Conservation (phyloP, 2,113 vertebrate species). For the Phodopus roborovskii region DNA sequence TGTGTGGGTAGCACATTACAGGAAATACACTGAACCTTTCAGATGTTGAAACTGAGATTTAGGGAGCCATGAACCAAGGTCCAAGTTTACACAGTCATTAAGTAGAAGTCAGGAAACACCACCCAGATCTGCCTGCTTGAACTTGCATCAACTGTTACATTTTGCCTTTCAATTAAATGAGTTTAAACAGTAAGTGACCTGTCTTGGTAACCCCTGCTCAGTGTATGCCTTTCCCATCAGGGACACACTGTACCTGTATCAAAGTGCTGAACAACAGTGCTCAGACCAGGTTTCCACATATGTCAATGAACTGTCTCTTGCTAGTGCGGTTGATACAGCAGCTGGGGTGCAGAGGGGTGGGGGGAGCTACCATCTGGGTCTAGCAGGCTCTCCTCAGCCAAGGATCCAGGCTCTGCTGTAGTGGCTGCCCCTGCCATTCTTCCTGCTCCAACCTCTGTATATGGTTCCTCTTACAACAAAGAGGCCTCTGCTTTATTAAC, state of each 20-base stretch:
- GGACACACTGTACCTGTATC: background rate
- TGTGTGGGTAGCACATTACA: background rate
- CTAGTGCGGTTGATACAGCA: background rate
- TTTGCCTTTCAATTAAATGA: constrained; percentile 19
- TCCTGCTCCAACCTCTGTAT: background rate
- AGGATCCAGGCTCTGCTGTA: background rate
- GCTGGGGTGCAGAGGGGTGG: background rate
- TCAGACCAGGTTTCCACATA: background rate
- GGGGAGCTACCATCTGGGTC: no score
- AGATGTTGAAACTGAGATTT: background rate
- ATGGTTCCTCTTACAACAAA: background rate
- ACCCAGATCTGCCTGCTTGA: background rate
- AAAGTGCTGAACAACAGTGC: background rate
- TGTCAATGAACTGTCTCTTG: background rate
- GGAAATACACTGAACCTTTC: background rate
- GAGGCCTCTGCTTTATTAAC: background rate
- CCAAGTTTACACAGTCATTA: background rate
- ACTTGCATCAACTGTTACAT: background rate
- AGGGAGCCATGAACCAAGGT: background rate
- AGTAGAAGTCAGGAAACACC: background rate
- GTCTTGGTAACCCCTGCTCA: background rate
- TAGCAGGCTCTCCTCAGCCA: background rate
- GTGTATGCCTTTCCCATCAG: background rate
- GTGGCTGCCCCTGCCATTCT: background rate
- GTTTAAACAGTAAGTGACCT: background rate